Percentiles rank a stretch among this genome's conserved stretches.
These are phyloP conservation scores for Chironomus riparius DNA, from an alignment of 2,888 invertebrate genomes.

Conservation along the genomic window DNA sequence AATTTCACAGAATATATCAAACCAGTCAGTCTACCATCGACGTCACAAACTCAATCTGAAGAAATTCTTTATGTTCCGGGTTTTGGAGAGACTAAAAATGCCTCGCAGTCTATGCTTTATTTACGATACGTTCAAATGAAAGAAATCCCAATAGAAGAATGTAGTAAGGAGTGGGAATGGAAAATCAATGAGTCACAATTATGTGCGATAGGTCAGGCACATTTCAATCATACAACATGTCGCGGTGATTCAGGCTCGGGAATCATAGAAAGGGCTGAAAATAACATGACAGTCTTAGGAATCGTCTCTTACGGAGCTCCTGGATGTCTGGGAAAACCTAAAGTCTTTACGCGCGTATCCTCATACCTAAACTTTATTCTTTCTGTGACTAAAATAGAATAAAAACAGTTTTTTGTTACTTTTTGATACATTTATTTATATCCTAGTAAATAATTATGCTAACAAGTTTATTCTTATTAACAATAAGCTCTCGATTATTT, in stretches of 20 bases:
- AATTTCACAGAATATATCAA: background rate
- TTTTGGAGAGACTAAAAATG: conserved; percentile 14
- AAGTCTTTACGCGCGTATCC: conserved; percentile 8
- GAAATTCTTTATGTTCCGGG: background rate
- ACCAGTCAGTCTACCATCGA: background rate
- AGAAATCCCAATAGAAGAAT: background rate
- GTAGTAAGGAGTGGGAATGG: conserved; percentile 1
- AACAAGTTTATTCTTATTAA: too few relatives aligned
- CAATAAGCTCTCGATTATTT: background rate
- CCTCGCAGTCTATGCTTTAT: conserved; percentile 2
- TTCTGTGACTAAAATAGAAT: conserved; percentile 2
- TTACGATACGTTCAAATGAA: background rate
- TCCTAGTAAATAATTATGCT: too few relatives aligned
- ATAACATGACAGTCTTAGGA: background rate
- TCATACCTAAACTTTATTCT: conserved; percentile 2
- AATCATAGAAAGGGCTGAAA: background rate
- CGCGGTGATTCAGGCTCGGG: background rate
- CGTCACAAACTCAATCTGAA: background rate
- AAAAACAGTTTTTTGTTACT: background rate
- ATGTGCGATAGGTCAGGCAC: background rate
- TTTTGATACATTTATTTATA: background rate
- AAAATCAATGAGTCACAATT: background rate
- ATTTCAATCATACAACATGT: background rate
- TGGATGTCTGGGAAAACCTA: conserved; percentile 2
- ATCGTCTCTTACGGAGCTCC: background rate